A percentile compares a stretch with the other conserved stretches of the same genome.
Conservation (phyloP, 2,888 invertebrate species). For the Calameuta filiformis region DNA sequence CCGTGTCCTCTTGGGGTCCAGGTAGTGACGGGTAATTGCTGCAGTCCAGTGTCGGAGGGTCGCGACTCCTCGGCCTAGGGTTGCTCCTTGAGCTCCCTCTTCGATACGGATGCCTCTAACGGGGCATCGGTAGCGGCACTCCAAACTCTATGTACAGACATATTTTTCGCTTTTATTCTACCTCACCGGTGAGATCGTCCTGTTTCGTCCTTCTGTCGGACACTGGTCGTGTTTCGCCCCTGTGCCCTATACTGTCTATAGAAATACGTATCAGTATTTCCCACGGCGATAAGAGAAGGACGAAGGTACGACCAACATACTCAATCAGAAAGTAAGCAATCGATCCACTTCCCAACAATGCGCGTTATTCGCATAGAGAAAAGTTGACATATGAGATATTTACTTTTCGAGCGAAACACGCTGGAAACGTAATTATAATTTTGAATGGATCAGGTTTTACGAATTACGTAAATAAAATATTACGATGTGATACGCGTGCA, state of each 20-base stretch:
- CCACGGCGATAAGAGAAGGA: neutral
- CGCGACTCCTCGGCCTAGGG: too few species aligned
- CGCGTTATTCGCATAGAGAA: neutral
- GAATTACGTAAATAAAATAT: neutral
- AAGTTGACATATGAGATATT: neutral
- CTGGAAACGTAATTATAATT: neutral
- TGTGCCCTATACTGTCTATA: neutral
- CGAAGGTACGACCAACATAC: constrained; percentile 27
- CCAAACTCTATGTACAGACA: neutral
- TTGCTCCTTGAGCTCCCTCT: too few species aligned
- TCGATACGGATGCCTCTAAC: too few species aligned
- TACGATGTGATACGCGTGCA: neutral
- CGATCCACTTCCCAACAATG: constrained; percentile 14
- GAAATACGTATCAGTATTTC: neutral
- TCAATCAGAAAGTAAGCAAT: constrained; percentile 31
- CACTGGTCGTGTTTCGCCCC: neutral
- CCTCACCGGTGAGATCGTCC: neutral
- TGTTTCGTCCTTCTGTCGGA: neutral
- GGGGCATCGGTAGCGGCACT: too few species aligned
- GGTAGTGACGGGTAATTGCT: too few species aligned
- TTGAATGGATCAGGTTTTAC: neutral
- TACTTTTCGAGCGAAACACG: neutral
- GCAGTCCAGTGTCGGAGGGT: too few species aligned
- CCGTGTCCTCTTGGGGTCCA: too few species aligned
- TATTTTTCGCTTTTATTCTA: neutral